Percentiles rank a stretch among this genome's conserved stretches.
Conservation (phyloP, 2,113 vertebrate species). For the Atractosteus spatula region DNA sequence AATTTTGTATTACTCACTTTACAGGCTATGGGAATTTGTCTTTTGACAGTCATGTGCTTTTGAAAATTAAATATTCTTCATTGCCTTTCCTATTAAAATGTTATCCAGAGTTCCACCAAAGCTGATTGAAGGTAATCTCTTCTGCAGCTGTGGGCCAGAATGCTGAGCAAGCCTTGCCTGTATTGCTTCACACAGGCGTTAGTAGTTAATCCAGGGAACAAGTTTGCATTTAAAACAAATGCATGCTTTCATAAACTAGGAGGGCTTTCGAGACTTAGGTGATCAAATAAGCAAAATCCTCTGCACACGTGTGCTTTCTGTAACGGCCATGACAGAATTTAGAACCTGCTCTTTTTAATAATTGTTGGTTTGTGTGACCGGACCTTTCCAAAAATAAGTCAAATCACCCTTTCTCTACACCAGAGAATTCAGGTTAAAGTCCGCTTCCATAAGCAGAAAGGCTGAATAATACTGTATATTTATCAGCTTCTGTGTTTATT, state of each 20-base stretch:
- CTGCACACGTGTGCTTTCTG: slow-evolving; percentile 63
- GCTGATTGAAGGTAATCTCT: too few species aligned
- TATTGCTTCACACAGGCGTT: neutral
- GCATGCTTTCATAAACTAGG: neutral
- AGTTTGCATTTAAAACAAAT: neutral
- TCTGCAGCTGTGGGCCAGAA: too few species aligned
- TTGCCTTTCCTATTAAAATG: too few species aligned
- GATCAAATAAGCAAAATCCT: neutral
- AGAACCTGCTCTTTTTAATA: slow-evolving; percentile 8
- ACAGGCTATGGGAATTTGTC: too few species aligned
- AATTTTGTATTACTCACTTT: too few species aligned
- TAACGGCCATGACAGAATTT: slow-evolving; percentile 73
- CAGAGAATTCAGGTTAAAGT: neutral
- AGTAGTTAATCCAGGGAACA: neutral
- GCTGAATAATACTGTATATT: too few species aligned
- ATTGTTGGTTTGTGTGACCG: neutral
- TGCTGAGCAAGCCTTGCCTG: neutral
- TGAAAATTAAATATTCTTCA: too few species aligned
- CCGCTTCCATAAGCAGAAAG: neutral
- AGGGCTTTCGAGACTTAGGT: neutral
- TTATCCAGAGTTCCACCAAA: too few species aligned
- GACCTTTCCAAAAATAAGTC: neutral
- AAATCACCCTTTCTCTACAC: neutral
- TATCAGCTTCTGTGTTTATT: too few species aligned
- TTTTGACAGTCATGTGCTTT: too few species aligned